These are phyloP conservation scores for Limnephilus lunatus DNA, from an alignment of 2,888 invertebrate genomes.

Conservation along the genomic window DNA sequence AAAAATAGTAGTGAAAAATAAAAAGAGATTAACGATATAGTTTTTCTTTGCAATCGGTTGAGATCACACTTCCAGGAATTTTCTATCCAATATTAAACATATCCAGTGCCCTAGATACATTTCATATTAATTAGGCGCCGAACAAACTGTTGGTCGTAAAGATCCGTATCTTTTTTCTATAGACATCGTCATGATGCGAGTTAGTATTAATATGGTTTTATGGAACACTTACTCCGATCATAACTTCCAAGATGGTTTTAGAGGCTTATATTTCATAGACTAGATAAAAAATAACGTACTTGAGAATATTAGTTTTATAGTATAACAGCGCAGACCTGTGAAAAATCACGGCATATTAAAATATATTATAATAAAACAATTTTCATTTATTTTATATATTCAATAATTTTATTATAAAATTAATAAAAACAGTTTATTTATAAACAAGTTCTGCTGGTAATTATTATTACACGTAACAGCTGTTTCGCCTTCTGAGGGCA, in stretches of 20 bases:
- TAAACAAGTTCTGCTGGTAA: no score
- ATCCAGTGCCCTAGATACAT: background rate
- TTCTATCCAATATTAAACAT: no score
- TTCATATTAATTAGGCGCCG: background rate
- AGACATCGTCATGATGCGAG: background rate
- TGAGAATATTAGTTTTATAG: background rate
- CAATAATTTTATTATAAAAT: no score
- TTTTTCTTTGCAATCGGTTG: background rate
- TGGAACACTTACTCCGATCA: background rate
- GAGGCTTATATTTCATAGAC: background rate
- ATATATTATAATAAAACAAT: no score
- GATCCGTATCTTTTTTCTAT: background rate
- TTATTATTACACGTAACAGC: no score
- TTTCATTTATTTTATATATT: no score
- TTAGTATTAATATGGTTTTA: background rate
- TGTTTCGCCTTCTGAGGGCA: no score
- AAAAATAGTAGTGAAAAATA: no score
- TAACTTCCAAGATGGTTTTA: background rate
- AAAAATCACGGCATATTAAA: no score
- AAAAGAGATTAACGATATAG: no score
- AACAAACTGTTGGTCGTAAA: background rate
- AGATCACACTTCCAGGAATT: background rate
- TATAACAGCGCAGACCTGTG: background rate
- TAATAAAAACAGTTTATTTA: no score
- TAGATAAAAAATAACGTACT: background rate